phyloP scores from a whole-genome alignment of 37 sponge, comb jelly and placozoan species.

The Crambe crambe region DNA sequence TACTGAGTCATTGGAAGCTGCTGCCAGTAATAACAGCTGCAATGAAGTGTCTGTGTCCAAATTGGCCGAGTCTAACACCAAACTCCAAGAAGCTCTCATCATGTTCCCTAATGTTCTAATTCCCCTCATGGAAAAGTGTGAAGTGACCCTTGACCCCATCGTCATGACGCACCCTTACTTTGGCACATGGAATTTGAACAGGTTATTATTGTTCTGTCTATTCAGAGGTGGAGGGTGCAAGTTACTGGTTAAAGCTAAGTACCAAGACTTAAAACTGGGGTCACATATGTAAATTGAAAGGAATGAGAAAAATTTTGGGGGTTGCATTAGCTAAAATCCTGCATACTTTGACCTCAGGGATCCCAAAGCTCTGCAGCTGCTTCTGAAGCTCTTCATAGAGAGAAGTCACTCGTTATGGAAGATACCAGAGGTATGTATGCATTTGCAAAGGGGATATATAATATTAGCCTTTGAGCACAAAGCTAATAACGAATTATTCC shows the following conservation, averaged over 20 bases:
- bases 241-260: too few species aligned
- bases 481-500: background rate
- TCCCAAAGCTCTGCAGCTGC: conserved; percentile 45
- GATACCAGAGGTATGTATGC: conserved; percentile 74
- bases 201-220: too few species aligned
- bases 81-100: conserved; percentile 79
- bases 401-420: conserved; percentile 83
- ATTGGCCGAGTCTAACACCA: conserved; percentile 16
- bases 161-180: conserved; percentile 49
- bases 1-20: background rate
- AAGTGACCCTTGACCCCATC: conserved; percentile 55
- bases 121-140: conserved; percentile 83
- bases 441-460: too few species aligned
- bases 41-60: background rate
- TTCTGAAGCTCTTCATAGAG: conserved; percentile 75
- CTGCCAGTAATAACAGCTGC: background rate
- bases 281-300: too few species aligned
- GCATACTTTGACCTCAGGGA: too few species aligned
- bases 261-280: too few species aligned
- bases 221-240: too few species aligned
- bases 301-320: too few species aligned
- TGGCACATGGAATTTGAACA: conserved; percentile 16
- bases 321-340: background rate
- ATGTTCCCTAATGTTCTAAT: conserved; percentile 79
- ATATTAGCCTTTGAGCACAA: too few species aligned